These are phyloP conservation scores for Tetragonula carbonaria DNA, from an alignment of 2,888 invertebrate species.

Conservation along the genomic window DNA sequence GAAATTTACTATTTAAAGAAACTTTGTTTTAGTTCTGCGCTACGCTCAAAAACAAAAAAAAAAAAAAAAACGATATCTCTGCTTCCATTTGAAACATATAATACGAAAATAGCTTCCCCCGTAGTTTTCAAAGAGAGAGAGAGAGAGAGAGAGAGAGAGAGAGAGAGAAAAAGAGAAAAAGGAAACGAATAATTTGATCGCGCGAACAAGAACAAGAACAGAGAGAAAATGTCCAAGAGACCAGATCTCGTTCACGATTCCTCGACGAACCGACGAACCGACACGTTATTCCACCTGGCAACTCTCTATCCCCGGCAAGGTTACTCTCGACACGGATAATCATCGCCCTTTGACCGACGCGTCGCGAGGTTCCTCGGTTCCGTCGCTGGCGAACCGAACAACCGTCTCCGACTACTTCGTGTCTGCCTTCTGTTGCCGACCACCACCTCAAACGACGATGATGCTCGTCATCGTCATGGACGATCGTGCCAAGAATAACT, in stretches of 20 bases:
- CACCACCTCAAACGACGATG: constrained; percentile 47
- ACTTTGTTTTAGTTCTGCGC: too few species aligned
- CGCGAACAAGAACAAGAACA: not conserved
- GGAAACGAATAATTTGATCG: too few species aligned
- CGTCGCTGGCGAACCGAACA: constrained; percentile 66
- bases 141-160: too few species aligned
- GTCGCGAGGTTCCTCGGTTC: constrained; percentile 48
- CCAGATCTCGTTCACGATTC: not conserved
- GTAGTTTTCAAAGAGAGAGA: too few species aligned
- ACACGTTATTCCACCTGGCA: constrained; percentile 9
- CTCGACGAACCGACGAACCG: not conserved
- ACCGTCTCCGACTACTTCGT: constrained; percentile 55
- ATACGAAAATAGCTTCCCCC: too few species aligned
- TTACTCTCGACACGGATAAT: not conserved
- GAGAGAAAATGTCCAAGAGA: not conserved
- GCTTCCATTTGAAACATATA: too few species aligned
- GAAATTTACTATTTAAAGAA: too few species aligned
- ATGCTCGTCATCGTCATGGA: constrained; percentile 69
- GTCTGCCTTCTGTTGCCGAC: constrained; percentile 44
- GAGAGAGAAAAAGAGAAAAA: too few species aligned
- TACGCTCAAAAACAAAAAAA: too few species aligned
- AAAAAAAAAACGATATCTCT: too few species aligned
- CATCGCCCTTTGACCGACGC: constrained; percentile 27
- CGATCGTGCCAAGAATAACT: constrained; percentile 76
- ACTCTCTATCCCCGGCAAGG: not conserved